A percentile compares a stretch with the other conserved stretches of the same genome.
Evolutionary conservation across 2,888 invertebrate genomes (phyloP).

Genomic region (Axea sp.): DNA sequence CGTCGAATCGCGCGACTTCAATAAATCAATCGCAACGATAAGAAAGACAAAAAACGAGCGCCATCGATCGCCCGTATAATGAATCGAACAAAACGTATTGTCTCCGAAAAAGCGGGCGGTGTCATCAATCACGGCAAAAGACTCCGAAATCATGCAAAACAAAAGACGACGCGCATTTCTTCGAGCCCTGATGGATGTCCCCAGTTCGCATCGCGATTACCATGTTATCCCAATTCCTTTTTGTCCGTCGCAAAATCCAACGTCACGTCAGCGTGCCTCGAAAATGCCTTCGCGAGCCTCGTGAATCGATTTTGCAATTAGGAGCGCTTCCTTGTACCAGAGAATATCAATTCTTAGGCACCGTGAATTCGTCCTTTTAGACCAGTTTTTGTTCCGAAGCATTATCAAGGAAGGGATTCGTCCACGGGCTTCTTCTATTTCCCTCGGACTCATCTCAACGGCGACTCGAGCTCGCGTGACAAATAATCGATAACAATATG

Average conservation of each 20-base stretch:
- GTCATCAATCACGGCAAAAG: conserved; percentile 49
- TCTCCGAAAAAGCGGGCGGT: conserved; percentile 37
- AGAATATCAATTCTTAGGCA: conserved; percentile 59
- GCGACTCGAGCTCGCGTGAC: conserved; percentile 58
- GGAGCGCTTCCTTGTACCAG: conserved; percentile 62
- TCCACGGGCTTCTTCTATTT: no score
- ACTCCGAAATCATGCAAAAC: conserved; percentile 52
- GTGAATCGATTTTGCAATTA: conserved; percentile 74
- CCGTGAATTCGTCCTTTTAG: conserved; percentile 44
- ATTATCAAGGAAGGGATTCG: no score
- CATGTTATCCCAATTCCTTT: conserved; percentile 50
- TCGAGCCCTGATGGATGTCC: conserved; percentile 46
- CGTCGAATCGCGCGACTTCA: conserved; percentile 33
- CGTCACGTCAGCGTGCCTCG: conserved; percentile 55
- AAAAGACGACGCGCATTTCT: conserved; percentile 42
- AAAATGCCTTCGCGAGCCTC: conserved; percentile 63
- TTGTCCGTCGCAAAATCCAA: conserved; percentile 40
- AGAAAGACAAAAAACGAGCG: conserved; percentile 12
- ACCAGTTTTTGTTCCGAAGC: no score
- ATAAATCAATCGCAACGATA: conserved; percentile 48
- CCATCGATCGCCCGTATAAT: conserved; percentile 48
- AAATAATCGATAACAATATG: conserved; percentile 66
- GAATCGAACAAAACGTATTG: conserved; percentile 54
- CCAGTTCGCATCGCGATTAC: conserved; percentile 43
- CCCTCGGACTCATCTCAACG: conserved; percentile 64